Percentiles rank a stretch among this genome's conserved stretches.
These are phyloP conservation scores for Hycleus cichorii DNA, from an alignment of 1,140 invertebrate species.

Conservation along the genomic window DNA sequence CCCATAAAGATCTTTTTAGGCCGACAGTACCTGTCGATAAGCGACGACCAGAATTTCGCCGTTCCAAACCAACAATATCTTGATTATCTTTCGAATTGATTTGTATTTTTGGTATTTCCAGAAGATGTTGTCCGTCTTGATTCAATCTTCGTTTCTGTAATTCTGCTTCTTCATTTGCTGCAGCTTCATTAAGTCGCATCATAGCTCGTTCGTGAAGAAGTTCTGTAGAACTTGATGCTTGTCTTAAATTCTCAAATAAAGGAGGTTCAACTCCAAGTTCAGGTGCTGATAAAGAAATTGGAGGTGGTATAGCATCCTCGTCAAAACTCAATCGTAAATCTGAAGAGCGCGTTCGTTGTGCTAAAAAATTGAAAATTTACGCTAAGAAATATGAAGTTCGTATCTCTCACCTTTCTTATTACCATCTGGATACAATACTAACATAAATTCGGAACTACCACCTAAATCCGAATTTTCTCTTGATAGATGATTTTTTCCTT, in stretches of 20 bases:
- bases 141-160: constrained; percentile 31
- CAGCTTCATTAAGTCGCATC: constrained; percentile 68
- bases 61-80: constrained; percentile 23
- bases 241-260: constrained; percentile 51
- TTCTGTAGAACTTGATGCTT: constrained; percentile 73
- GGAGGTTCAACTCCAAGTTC: constrained; percentile 53
- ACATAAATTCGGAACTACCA: constrained; percentile 69
- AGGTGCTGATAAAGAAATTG: constrained; percentile 70
- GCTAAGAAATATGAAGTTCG: background rate
- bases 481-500: constrained; percentile 13
- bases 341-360: constrained; percentile 14
- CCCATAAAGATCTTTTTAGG: constrained; percentile 29
- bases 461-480: constrained; percentile 36
- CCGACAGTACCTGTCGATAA: constrained; percentile 28
- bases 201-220: constrained; percentile 70
- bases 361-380: constrained; percentile 13
- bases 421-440: constrained; percentile 64
- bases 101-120: constrained; percentile 39
- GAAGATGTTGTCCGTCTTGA: constrained; percentile 7
- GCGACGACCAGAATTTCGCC: constrained; percentile 32
- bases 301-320: constrained; percentile 47
- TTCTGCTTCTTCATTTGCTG: constrained; percentile 61
- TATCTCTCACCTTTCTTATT: constrained; percentile 44
- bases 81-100: constrained; percentile 32
- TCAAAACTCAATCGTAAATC: constrained; percentile 24